phyloP scores from a whole-genome alignment of 1,140 invertebrate genomes.

The Listronotus oregonensis region DNA sequence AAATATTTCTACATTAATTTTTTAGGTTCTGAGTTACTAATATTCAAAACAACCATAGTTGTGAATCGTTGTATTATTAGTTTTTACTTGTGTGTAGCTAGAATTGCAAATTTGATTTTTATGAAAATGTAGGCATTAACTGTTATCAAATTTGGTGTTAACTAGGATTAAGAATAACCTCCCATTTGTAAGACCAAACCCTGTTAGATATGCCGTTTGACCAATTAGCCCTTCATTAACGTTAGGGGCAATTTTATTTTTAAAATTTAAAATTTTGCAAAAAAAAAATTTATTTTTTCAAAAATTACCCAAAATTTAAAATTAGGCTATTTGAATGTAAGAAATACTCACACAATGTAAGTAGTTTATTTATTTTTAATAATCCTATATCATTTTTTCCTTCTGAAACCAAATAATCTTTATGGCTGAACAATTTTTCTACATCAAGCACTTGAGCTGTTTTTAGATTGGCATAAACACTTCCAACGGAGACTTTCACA shows the following conservation, averaged over 20 bases:
- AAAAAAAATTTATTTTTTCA: background rate
- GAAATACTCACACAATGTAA: conserved; percentile 40
- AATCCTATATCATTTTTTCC: conserved; percentile 49
- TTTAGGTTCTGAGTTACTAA: too few relatives aligned
- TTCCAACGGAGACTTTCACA: conserved; percentile 48
- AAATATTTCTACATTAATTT: too few relatives aligned
- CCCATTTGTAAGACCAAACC: conserved; percentile 54
- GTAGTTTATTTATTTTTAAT: conserved; percentile 41
- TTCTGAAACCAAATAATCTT: conserved; percentile 44
- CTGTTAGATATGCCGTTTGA: conserved; percentile 49
- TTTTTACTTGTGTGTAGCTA: too few relatives aligned
- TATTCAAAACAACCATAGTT: too few relatives aligned
- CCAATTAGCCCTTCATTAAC: conserved; percentile 46
- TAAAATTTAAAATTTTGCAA: conserved; percentile 45
- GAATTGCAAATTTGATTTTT: too few relatives aligned
- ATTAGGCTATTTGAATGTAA: background rate
- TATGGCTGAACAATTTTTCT: conserved; percentile 43
- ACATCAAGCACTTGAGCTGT: conserved; percentile 45
- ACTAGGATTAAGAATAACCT: conserved; percentile 3
- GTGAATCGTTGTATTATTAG: too few relatives aligned
- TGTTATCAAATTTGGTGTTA: too few relatives aligned
- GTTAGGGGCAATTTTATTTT: conserved; percentile 45
- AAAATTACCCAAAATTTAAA: too few relatives aligned
- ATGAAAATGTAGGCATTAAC: too few relatives aligned
- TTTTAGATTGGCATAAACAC: conserved; percentile 44